These are phyloP conservation scores for Poecilia picta DNA, from an alignment of 2,797 vertebrate species.

Conservation along the genomic window DNA sequence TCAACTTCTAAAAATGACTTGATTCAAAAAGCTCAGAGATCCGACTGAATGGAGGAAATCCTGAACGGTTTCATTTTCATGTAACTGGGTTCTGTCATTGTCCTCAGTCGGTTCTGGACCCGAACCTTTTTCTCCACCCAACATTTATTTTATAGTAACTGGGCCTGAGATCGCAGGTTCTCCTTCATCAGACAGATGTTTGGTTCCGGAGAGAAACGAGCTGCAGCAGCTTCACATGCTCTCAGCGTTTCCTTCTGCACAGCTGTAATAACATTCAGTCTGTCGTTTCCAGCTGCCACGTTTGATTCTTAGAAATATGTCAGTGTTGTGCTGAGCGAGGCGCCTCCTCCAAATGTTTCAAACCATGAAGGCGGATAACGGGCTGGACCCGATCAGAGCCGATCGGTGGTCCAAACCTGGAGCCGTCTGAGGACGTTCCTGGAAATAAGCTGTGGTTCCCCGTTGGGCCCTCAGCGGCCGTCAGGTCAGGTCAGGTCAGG, in stretches of 20 bases:
- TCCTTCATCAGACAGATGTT: slow-evolving; percentile 49
- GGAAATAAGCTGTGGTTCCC: no score
- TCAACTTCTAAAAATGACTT: slow-evolving; percentile 1
- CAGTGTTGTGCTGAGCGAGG: background rate
- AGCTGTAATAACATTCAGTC: no score
- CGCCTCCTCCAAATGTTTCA: no score
- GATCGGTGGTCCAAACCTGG: no score
- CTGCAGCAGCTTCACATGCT: slow-evolving; percentile 7
- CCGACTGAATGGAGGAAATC: background rate
- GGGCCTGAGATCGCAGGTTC: background rate
- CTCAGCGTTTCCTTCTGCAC: background rate
- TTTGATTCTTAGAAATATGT: background rate
- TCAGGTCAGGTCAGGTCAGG: no score
- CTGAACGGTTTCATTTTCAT: background rate
- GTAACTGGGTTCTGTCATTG: slow-evolving; percentile 17
- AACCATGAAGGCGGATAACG: no score
- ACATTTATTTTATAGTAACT: slow-evolving; percentile 50
- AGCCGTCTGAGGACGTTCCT: no score
- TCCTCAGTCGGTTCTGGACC: slow-evolving; percentile 37
- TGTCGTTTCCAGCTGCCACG: no score
- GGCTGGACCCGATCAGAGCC: no score
- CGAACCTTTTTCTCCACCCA: slow-evolving; percentile 19
- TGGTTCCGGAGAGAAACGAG: slow-evolving; percentile 28
- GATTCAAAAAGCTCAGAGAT: background rate
- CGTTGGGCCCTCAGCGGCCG: no score